Evolutionary conservation across 2,113 vertebrate species (phyloP).

Genomic region (Passer domesticus): DNA sequence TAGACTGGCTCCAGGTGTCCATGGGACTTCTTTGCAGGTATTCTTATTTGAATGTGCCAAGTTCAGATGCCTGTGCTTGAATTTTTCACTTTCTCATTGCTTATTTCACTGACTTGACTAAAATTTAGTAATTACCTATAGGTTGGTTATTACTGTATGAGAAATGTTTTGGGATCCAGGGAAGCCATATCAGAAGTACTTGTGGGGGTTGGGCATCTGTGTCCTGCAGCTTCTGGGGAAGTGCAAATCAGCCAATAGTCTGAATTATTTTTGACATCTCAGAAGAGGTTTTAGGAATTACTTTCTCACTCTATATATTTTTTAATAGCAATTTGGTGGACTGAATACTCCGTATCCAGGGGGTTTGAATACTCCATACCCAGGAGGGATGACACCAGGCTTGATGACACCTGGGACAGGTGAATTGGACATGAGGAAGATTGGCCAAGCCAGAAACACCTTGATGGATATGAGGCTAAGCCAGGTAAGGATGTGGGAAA

Average conservation of each 20-base stretch:
- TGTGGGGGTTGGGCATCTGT: neutral
- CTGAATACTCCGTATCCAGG: slow-evolving; percentile 85
- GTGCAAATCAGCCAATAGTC: neutral
- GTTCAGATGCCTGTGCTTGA: neutral
- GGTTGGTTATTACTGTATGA: neutral
- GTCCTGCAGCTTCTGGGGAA: neutral
- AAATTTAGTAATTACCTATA: neutral
- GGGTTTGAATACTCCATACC: slow-evolving; percentile 92
- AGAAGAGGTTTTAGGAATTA: neutral
- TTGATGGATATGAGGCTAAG: slow-evolving; percentile 99
- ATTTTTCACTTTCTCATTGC: neutral
- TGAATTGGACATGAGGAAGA: slow-evolving; percentile 98
- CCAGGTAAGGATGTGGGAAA: slow-evolving; percentile 78
- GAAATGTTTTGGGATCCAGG: neutral
- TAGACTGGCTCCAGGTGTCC: neutral
- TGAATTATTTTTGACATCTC: neutral
- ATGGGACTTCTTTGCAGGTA: neutral
- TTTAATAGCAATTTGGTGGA: slow-evolving; percentile 83
- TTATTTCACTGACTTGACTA: neutral
- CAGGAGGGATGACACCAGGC: slow-evolving; percentile 95
- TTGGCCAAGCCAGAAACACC: slow-evolving; percentile 97
- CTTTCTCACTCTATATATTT: neutral
- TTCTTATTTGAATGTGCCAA: neutral
- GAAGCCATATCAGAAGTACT: neutral
- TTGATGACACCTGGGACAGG: slow-evolving; percentile 94